These are phyloP conservation scores for Hippasteria phrygiana DNA, from an alignment of 53 echinoderm and acorn worm genomes.

Conservation along the genomic window DNA sequence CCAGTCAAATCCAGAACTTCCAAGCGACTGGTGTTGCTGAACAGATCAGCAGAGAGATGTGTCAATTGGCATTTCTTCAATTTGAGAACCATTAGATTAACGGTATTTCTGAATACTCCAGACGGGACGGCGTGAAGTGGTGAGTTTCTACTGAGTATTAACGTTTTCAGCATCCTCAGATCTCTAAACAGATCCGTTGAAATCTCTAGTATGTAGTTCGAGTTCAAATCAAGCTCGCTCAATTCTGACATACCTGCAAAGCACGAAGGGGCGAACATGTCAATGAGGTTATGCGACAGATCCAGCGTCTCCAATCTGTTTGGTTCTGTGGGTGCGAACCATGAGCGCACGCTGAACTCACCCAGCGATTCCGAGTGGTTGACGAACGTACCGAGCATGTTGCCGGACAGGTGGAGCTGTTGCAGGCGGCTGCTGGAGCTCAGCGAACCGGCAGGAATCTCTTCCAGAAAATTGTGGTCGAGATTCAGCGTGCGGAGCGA, in stretches of 20 bases:
- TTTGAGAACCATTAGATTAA: background rate
- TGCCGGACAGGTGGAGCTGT: conserved; percentile 34
- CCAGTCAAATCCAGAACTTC: conserved; percentile 45
- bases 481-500: conserved; percentile 9
- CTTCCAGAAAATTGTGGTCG: conserved; percentile 8
- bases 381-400: conserved; percentile 26
- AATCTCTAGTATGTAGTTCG: conserved; percentile 52
- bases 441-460: conserved; percentile 40
- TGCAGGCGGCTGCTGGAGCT: conserved; percentile 21
- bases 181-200: conserved; percentile 26
- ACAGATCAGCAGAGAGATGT: conserved; percentile 10
- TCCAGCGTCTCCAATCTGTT: conserved; percentile 1
- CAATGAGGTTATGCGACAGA: conserved; percentile 36
- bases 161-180: conserved; percentile 3
- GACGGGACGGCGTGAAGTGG: conserved; percentile 12
- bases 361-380: conserved; percentile 35
- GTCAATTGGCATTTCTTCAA: conserved; percentile 14
- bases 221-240: conserved; percentile 35
- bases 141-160: conserved; percentile 40
- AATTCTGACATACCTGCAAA: conserved; percentile 17
- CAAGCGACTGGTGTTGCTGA: conserved; percentile 11
- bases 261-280: conserved; percentile 37
- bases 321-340: conserved; percentile 25
- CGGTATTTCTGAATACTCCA: conserved; percentile 1
- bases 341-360: conserved; percentile 22